Evolutionary conservation across 1,140 invertebrate genomes (phyloP).

Genomic region (Meloidogyne chitwoodi): DNA sequence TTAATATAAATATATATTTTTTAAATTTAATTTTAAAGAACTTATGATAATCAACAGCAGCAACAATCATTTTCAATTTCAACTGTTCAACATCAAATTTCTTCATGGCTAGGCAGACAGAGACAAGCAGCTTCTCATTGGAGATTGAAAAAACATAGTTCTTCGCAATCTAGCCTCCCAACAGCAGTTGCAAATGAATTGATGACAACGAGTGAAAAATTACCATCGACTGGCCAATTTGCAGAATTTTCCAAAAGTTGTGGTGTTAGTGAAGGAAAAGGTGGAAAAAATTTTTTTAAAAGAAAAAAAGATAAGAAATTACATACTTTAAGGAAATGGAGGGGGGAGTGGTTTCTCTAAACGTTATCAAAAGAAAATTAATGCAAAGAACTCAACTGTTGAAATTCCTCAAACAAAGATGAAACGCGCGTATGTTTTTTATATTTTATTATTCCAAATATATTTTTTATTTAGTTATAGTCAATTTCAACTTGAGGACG

Average conservation of each 20-base stretch:
- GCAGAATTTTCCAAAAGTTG: neutral
- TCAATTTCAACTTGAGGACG: neutral
- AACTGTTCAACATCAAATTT: constrained; percentile 45
- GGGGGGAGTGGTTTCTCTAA: constrained; percentile 28
- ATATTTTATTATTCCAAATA: neutral
- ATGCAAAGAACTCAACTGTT: constrained; percentile 42
- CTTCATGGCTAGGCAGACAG: constrained; percentile 44
- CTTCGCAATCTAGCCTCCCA: constrained; percentile 44
- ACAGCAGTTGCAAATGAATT: constrained; percentile 1
- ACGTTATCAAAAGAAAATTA: constrained; percentile 36
- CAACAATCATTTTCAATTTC: constrained; percentile 23
- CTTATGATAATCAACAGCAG: constrained; percentile 1
- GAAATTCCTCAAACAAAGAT: constrained; percentile 30
- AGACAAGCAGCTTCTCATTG: constrained; percentile 44
- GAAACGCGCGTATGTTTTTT: neutral
- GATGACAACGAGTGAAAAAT: neutral
- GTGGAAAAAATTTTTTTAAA: neutral
- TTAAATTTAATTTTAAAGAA: constrained; percentile 10
- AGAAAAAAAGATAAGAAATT: neutral
- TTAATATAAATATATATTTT: neutral
- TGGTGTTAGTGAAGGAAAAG: neutral
- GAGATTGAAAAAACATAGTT: constrained; percentile 47
- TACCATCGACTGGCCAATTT: neutral
- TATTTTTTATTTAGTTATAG: neutral
- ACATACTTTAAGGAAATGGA: neutral